Base-by-base conservation (phyloP, 2,888 invertebrate species). In the Coenonympha glycerion region DNA sequence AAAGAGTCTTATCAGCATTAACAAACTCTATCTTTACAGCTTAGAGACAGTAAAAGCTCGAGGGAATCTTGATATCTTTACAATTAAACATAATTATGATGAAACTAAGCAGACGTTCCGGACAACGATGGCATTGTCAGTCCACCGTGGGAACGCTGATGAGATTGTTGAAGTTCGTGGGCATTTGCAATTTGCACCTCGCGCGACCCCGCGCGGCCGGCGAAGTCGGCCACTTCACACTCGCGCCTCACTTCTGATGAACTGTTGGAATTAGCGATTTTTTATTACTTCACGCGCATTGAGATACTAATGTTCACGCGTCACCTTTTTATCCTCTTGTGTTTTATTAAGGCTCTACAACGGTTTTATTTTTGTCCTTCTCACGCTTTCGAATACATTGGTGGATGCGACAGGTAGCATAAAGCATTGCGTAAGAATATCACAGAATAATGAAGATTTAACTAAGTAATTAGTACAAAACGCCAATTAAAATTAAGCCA, bases 161-260 rank as follows among this genome's bases (percentile, higher is more conserved):
- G n/a, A n/a, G n/a, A n/a, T 46, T 36, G 49, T 42, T 44, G 52
- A 41, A 56, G 49, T 53, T 49, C 37, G 50, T 52, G 51, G 59
- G 58, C 68, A 65, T 76, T 77, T 76, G 76, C 71, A 66, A 71
- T 80, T 79, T 72, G 68, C 79, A 77, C 73, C 68, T 57, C 34
- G 58, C 59, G 60, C 60, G 60, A 58, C 52, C 48, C 46, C 56
- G 64, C 60, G n/a, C n/a, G n/a, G n/a, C n/a, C n/a, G n/a, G n/a
- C n/a, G n/a, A n/a, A n/a, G n/a, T n/a, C n/a, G n/a, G n/a, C 65
- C 63, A 68, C 63, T 73, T 72, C 66, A 66, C 77, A 73, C 76
- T 63, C 57, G 55, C 58, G 51, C 65, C 59, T 44, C 62, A 67
- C 59, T 76, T 75, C 72, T 61, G 47, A 51, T 58, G 66, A 75